Base-by-base conservation (phyloP, 2,113 vertebrate species). In the Pelusios castaneus region DNA sequence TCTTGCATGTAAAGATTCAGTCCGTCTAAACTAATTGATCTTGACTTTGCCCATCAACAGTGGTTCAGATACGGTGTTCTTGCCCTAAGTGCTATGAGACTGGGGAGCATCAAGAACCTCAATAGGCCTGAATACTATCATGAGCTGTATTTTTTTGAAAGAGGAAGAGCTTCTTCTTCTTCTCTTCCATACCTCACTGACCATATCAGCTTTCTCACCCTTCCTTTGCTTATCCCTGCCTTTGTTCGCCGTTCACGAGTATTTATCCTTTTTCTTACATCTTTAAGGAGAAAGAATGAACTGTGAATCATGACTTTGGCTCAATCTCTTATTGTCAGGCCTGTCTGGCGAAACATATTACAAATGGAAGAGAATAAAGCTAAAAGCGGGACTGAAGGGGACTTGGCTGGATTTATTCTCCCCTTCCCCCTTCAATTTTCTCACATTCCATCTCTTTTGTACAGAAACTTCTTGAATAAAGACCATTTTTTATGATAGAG, bases 321-420 rank as follows among this genome's bases (percentile, higher is more conserved):
- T 90, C 90, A 43, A 19, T 73, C 76, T 45, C 54, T 81, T 80
- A 1, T 43, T 82, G 56, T 45, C 56, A 63, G 77, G 43, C 38
- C 77, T 90, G 52, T 85, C 70, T 41, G 7, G 8, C 60, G 55
- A 78, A 92, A 78, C 0, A 0, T 19, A 5, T 78, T 79, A 87
- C 5, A 31, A 91, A 83, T 58, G 75, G 79, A 83, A 83, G 51
- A 0, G 0, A 94, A 70, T 27, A 70, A 63, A 95, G 79, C 63
- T 22, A 56, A 75, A 34, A 90, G 78, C 51, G 60, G 84, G 84
- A 83, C 52, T 87, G 14, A 85, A 88, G 73, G 63, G 89, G 19
- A 80, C 45, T 75, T 91, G 77, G 29, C 91, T 82, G 70, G 14
- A 92, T 96, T 97, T 94, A 89, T 91, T 90, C 90, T 85, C 27